These are phyloP conservation scores for Chaetodon auriga DNA, from an alignment of 2,113 vertebrate species.

Conservation along the genomic window DNA sequence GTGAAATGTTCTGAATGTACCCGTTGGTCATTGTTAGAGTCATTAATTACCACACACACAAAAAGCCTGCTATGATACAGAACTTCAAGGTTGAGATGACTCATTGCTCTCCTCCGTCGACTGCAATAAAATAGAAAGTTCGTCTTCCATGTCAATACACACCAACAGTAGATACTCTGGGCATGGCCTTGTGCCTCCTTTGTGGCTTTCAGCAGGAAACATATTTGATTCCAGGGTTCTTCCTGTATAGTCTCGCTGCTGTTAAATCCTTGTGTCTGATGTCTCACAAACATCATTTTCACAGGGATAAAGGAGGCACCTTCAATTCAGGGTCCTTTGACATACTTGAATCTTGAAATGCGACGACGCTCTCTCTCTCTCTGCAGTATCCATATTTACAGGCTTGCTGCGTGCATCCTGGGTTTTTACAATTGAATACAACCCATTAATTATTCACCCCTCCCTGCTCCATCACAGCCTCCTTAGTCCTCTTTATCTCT, in stretches of 20 bases:
- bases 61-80: constrained; percentile 1
- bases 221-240: constrained; percentile 57
- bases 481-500: constrained; percentile 61
- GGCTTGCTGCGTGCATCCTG: constrained; percentile 52
- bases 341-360: constrained; percentile 38
- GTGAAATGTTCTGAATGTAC: neutral
- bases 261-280: constrained; percentile 56
- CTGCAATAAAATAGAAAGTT: constrained; percentile 35
- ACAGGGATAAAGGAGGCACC: constrained; percentile 40
- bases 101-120: constrained; percentile 29
- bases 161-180: constrained; percentile 16
- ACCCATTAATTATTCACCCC: constrained; percentile 72
- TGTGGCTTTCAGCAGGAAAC: constrained; percentile 62
- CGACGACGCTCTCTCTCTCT: constrained; percentile 1
- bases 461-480: constrained; percentile 53
- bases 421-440: constrained; percentile 71
- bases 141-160: constrained; percentile 46
- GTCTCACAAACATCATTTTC: constrained; percentile 54
- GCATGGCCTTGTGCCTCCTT: constrained; percentile 54
- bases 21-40: neutral
- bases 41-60: constrained; percentile 5
- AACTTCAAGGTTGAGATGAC: constrained; percentile 30
- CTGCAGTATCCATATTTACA: constrained; percentile 60
- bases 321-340: constrained; percentile 47
- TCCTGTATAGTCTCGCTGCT: constrained; percentile 29